Evolutionary conservation across 1,140 invertebrate species (phyloP).

Genomic region (Drusus annulatus): DNA sequence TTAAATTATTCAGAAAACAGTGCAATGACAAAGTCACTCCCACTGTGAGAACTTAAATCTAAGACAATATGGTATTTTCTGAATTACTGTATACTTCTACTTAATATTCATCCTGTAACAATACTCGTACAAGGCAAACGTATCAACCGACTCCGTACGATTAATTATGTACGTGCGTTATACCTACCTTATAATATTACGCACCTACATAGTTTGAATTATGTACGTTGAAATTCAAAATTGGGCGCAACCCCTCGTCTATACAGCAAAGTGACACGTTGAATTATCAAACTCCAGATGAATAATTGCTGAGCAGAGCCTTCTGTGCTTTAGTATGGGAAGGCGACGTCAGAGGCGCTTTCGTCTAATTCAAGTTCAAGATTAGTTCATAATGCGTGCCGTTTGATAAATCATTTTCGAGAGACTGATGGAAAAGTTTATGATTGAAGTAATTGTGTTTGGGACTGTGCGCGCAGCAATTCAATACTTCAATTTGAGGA

Average conservation of each 20-base stretch:
- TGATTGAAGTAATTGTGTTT: no score
- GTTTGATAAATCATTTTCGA: slow-evolving; percentile 12
- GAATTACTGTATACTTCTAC: no score
- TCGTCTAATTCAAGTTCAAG: slow-evolving; percentile 16
- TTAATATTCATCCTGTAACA: no score
- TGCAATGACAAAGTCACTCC: no score
- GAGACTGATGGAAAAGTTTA: slow-evolving; percentile 2
- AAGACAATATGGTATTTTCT: no score
- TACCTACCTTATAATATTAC: neutral
- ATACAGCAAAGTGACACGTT: slow-evolving; percentile 37
- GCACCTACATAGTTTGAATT: neutral
- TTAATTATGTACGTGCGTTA: no score
- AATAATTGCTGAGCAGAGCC: slow-evolving; percentile 31
- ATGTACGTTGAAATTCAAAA: slow-evolving; percentile 23
- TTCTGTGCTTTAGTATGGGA: slow-evolving; percentile 1
- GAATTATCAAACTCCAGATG: slow-evolving; percentile 44
- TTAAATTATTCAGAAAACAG: no score
- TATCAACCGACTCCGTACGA: no score
- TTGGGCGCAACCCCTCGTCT: neutral
- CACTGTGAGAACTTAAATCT: no score
- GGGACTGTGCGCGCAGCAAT: no score
- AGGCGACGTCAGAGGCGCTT: neutral
- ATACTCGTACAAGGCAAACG: no score
- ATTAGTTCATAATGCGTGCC: slow-evolving; percentile 33
- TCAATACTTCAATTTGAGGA: no score